These are phyloP conservation scores for Rutpela maculata DNA, from an alignment of 2,888 invertebrate genomes.

Conservation along the genomic window DNA sequence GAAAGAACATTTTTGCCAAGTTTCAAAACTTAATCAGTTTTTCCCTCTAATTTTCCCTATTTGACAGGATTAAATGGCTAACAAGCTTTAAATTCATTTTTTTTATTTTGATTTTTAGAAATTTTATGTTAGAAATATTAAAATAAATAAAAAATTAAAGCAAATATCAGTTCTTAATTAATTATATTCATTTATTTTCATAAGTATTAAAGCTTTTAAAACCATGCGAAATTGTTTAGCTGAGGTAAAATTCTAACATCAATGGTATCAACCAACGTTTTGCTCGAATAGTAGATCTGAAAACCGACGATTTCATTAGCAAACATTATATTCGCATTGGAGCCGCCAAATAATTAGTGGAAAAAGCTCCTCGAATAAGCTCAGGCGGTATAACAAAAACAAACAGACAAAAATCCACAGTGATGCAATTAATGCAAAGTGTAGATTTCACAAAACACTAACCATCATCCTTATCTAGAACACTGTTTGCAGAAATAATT, in stretches of 20 bases:
- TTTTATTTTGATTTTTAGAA: no score
- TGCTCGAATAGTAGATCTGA: constrained; percentile 6
- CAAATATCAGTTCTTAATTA: no score
- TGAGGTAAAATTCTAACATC: neutral
- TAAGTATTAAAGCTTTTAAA: no score
- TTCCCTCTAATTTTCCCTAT: no score
- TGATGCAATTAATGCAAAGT: constrained; percentile 36
- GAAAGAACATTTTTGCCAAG: no score
- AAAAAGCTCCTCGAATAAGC: constrained; percentile 8
- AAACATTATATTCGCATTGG: constrained; percentile 32
- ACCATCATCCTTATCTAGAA: constrained; percentile 34
- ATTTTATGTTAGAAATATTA: no score
- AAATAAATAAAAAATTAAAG: no score
- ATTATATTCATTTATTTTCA: no score
- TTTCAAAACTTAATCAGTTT: no score
- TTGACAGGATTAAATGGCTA: no score
- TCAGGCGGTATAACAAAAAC: constrained; percentile 24
- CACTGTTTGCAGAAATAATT: constrained; percentile 30
- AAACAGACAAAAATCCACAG: constrained; percentile 39
- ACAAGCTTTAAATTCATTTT: no score
- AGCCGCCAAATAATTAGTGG: constrained; percentile 28
- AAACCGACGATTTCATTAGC: constrained; percentile 34
- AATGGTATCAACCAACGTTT: neutral
- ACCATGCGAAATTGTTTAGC: no score
- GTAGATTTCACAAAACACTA: constrained; percentile 34